Evolutionary conservation across 2,113 vertebrate species (phyloP), one percentile per base, ranked within the genome.

Genomic region (Strigops habroptila): DNA sequence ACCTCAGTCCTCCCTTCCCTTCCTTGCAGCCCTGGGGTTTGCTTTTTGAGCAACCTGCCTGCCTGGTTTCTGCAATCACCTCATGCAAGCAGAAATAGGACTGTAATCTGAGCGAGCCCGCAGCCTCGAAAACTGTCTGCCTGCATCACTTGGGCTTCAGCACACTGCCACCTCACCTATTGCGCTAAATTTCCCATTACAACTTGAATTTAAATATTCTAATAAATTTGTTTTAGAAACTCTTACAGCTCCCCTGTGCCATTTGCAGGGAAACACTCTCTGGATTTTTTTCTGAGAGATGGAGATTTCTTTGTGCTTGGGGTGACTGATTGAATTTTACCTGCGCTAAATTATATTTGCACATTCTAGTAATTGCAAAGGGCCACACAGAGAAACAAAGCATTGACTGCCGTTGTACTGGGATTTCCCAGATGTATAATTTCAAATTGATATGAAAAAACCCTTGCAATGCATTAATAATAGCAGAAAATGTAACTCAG

Each of bases 321-420:
- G 97, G 97, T 98, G 98, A 98, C 98, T 98, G 98, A 99, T 98
- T 98, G 98, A 98, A 98, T 98, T 98, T 98, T 98, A 98, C 98
- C 98, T 98, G 97, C 73, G 95, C 97, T 98, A 98, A 98, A 98
- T 98, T 98, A 98, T 98, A 98, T 98, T 98, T 98, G 98, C 98
- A 97, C 98, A 98, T 98, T 98, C 98, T 98, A 87, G 98, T 99
- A 98, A 99, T 98, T 99, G 98, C 98, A 98, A 97, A 98, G 98
- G 98, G 98, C 98, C 98, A 97, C 97, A 95, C 97, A 90, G 97
- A 98, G 98, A 98, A 98, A 98, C 98, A 98, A 97, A 98, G 98
- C 98, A 88, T 97, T 96, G 97, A 96, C 98, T 97, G 97, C 97
- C 91, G 97, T 97, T 98, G 98, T 97, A 89, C 95, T 96, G 97